Evolutionary conservation across 1,140 invertebrate species (phyloP).

Genomic region (Calephelis virginiensis): DNA sequence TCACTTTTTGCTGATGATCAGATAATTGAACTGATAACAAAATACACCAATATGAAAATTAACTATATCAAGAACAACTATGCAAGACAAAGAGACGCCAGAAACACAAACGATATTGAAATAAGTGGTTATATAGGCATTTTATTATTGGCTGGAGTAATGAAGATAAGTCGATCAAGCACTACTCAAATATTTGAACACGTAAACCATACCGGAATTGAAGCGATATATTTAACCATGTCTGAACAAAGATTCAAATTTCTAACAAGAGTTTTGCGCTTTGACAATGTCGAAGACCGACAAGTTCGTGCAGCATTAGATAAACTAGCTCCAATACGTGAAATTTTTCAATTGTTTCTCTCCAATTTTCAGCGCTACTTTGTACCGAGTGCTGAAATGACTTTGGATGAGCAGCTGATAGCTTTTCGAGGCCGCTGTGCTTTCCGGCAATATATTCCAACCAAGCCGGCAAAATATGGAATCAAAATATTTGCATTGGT

Average conservation of each 20-base stretch:
- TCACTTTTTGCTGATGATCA: conserved; percentile 8
- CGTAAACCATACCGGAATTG: conserved; percentile 18
- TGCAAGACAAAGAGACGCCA: conserved; percentile 3
- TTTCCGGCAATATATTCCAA: conserved; percentile 69
- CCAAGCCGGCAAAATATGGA: conserved; percentile 74
- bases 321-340: conserved; percentile 20
- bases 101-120: neutral
- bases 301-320: conserved; percentile 9
- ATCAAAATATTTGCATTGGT: conserved; percentile 46
- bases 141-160: conserved; percentile 1
- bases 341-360: conserved; percentile 26
- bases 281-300: conserved; percentile 18
- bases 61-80: neutral
- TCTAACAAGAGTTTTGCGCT: conserved; percentile 10
- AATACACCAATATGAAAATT: conserved; percentile 10
- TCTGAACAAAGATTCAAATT: conserved; percentile 22
- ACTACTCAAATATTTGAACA: conserved; percentile 21
- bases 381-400: conserved; percentile 25
- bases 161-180: neutral
- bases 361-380: conserved; percentile 2
- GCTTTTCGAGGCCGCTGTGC: conserved; percentile 53
- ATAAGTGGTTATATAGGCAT: conserved; percentile 6
- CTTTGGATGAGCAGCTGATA: conserved; percentile 34
- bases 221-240: conserved; percentile 22
- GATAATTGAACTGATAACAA: conserved; percentile 7